Base-by-base conservation (phyloP, 2,113 vertebrate species). In the Tachuris rubrigastra region DNA sequence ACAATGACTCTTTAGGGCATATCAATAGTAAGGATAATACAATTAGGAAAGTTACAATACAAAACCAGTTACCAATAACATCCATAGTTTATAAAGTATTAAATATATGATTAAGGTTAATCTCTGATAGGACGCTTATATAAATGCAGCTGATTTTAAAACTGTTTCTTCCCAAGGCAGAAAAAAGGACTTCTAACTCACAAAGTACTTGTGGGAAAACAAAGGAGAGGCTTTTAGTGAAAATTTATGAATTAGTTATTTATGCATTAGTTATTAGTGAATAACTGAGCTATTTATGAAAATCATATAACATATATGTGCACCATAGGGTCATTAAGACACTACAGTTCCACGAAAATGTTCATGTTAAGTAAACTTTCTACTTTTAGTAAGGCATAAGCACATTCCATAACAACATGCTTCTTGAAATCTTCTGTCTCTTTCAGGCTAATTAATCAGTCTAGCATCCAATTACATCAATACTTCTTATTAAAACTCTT, bases 391-490 rank as follows among this genome's bases (percentile, higher is more conserved):
- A 75, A 81, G 16, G 60, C 47, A 24, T 59, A 58, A 79, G 66
- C 37, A 39, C 5, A 1, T 81, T 52, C 55, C 37, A 2, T 21
- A 68, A 53, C 1, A 1, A 77, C 42, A 9, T 2, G 10, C 10
- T 75, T 24, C 73, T 46, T 24, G 46, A 41, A 46, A 63, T 37
- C 49, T 66, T 18, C 53, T 27, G 23, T 41, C 69, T 80, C 56
- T 42, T 72, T 72, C 41, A 56, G 28, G 23, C 6, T 63, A 33
- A 39, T 77, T 65, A 2, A 1, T 53, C 81, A 81, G 63, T 49
- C 18, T 44, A 47, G 50, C 59, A 92, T 80, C 63, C 68, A 66
- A 4, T 74, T 65, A 73, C 2, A 0, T 60, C 79, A 55, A 5
- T 86, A 84, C 31, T 77, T 79, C 59, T 71, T 55, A 55, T 50